Evolutionary conservation across 1,140 invertebrate species (phyloP), one percentile per base, ranked within the genome.

Genomic region (Acromyrmex heyeri): DNA sequence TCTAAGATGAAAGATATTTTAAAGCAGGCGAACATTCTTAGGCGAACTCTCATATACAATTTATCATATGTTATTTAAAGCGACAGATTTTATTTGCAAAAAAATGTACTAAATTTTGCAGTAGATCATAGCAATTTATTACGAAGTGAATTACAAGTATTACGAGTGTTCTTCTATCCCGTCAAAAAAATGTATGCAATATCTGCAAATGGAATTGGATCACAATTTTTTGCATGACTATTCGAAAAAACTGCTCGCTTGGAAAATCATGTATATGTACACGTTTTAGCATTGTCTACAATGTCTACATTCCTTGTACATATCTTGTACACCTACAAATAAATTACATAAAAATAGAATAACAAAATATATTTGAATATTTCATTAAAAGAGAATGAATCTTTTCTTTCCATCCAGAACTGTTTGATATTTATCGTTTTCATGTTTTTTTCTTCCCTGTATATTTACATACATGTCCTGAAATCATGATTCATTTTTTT

Each of bases 221-320:
- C 18, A 57, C 50, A 73, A 65, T 18, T 86, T 64, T 50, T 34
- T 72, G n/a, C 2, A 72, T 21, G 2, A 70, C 50, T 14, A 38
- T 57, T 34, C 6, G 21, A 12, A 59, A 8, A 88, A 70, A 21
- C 1, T 44, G 21, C 8, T 77, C 2, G 27, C 18, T 67, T 34
- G 4, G 8, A 67, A 67, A 85, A 77, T 78, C 18, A 65, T 85
- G 61, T 78, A 85, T 30, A 85, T 75, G 57, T 21, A 27, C 34
- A 38, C 34, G 34, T 38, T 38, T 38, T 38, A 38, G 6, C 7
- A 38, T 38, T 61, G n/a, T 48, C 14, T 34, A 27, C 7, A 91
- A 50, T 57, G 7, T 85, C 57, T 61, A 34, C n/a, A 75, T 64
- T 75, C 4, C n/a, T 8, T 85, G 79, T 82, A 73, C 7, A 82